Conservation (phyloP, 1,140 invertebrate species). For the Drosophila lini region DNA sequence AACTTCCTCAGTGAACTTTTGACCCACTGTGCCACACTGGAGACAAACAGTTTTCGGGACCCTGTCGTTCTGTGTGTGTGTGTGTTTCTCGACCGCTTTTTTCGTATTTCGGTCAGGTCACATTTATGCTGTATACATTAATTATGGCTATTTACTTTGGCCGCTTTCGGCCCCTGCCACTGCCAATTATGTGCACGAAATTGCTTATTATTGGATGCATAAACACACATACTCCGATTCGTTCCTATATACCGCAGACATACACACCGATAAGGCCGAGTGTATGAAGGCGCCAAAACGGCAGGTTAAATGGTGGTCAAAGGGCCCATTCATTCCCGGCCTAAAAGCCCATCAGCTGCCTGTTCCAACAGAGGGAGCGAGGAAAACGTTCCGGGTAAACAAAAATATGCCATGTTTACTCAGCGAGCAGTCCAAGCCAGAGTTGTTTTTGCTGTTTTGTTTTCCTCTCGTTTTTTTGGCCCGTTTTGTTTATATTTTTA, state of each 20-base stretch:
- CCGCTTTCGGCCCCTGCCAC: constrained; percentile 40
- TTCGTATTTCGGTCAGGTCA: constrained; percentile 77
- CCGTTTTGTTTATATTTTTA: constrained; percentile 50
- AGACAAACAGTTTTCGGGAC: constrained; percentile 67
- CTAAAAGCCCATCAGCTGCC: constrained; percentile 68
- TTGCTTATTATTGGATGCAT: constrained; percentile 79
- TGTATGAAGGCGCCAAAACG: constrained; percentile 52
- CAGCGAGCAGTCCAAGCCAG: constrained; percentile 58
- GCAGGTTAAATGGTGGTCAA: constrained; percentile 73
- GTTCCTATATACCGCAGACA: constrained; percentile 10
- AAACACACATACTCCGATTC: constrained; percentile 36
- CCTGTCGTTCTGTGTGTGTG: constrained; percentile 21
- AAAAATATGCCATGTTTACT: constrained; percentile 73
- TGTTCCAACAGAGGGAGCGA: constrained; percentile 26
- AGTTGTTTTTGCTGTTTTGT: constrained; percentile 45
- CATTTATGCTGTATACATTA: constrained; percentile 82
- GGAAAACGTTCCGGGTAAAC: constrained; percentile 60
- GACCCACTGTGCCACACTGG: constrained; percentile 31
- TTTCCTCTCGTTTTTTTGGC: neutral
- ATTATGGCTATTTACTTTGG: constrained; percentile 79
- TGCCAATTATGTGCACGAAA: constrained; percentile 81
- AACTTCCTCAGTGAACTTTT: constrained; percentile 1
- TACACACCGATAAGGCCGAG: constrained; percentile 16
- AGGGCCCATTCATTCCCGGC: constrained; percentile 65
- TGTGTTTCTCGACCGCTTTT: constrained; percentile 47